phyloP scores from a whole-genome alignment of 2,888 invertebrate genomes.

The Drosophila phalerata region DNA sequence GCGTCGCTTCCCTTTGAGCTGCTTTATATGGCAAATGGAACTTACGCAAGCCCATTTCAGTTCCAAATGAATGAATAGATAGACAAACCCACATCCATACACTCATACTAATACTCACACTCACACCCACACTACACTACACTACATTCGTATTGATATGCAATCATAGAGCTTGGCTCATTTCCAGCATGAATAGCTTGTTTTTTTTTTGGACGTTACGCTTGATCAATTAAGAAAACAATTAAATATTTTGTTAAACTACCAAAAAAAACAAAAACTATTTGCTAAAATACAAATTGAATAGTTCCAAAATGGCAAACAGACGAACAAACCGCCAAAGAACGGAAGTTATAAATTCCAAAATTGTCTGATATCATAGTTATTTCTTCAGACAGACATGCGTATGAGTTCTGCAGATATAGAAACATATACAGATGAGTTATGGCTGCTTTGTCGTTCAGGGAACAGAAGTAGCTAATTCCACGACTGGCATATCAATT shows the following conservation, averaged over 20 bases:
- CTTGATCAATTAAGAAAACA: slow-evolving; percentile 78
- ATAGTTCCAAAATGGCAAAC: slow-evolving; percentile 39
- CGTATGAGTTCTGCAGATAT: background rate
- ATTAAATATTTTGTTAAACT: slow-evolving; percentile 71
- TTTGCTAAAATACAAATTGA: slow-evolving; percentile 48
- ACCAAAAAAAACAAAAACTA: slow-evolving; percentile 38
- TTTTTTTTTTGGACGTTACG: slow-evolving; percentile 50
- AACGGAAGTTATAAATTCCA: slow-evolving; percentile 74
- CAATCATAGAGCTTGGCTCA: slow-evolving; percentile 54
- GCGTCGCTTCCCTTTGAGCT: slow-evolving; percentile 63
- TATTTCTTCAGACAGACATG: slow-evolving; percentile 46
- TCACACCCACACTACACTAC: slow-evolving; percentile 19
- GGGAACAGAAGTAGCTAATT: slow-evolving; percentile 51
- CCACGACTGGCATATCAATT: slow-evolving; percentile 73
- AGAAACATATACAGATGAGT: slow-evolving; percentile 42
- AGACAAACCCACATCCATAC: slow-evolving; percentile 6
- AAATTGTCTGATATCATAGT: slow-evolving; percentile 71
- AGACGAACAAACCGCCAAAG: slow-evolving; percentile 22
- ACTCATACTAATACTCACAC: slow-evolving; percentile 8
- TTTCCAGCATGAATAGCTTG: slow-evolving; percentile 63
- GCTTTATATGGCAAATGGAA: slow-evolving; percentile 50
- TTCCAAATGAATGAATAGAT: slow-evolving; percentile 48
- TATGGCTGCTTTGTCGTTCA: slow-evolving; percentile 46
- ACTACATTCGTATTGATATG: slow-evolving; percentile 19
- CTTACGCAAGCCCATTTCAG: slow-evolving; percentile 49